phyloP scores from a whole-genome alignment of 2,797 vertebrate genomes.

The Pseudomugil tenellus region DNA sequence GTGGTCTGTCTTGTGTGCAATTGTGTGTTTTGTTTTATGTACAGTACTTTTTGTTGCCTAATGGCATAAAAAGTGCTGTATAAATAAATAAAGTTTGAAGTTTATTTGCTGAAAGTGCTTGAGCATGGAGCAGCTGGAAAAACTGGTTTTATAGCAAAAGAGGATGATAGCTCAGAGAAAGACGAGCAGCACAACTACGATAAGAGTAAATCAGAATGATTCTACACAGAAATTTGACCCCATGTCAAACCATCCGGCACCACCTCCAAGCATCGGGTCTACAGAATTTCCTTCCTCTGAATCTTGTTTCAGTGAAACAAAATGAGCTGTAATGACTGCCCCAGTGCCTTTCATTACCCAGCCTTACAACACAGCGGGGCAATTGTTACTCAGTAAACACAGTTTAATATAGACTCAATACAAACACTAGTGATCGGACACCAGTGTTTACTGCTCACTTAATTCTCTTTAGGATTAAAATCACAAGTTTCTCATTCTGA shows the following conservation, averaged over 20 bases:
- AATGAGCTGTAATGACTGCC: slow-evolving; percentile 57
- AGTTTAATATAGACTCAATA: background rate
- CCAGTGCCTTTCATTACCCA: slow-evolving; percentile 27
- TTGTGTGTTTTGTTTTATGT: no score
- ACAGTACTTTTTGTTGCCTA: no score
- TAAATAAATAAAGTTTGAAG: no score
- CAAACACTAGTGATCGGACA: background rate
- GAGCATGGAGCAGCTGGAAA: background rate
- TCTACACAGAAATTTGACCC: background rate
- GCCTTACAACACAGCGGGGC: slow-evolving; percentile 2
- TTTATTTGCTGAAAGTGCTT: background rate
- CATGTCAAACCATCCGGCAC: no score
- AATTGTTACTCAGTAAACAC: background rate
- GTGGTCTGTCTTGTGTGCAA: no score
- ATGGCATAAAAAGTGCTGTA: no score
- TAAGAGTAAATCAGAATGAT: no score
- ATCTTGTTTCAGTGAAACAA: slow-evolving; percentile 9
- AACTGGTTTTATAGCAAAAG: background rate
- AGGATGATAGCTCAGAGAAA: no score
- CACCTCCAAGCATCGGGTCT: background rate
- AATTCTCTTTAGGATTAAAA: background rate
- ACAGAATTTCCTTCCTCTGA: background rate
- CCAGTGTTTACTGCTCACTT: background rate
- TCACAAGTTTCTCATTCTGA: background rate
- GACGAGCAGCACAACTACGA: background rate